Evolutionary conservation across 2,113 vertebrate genomes (phyloP).

Genomic region (Prunella fulvescens): DNA sequence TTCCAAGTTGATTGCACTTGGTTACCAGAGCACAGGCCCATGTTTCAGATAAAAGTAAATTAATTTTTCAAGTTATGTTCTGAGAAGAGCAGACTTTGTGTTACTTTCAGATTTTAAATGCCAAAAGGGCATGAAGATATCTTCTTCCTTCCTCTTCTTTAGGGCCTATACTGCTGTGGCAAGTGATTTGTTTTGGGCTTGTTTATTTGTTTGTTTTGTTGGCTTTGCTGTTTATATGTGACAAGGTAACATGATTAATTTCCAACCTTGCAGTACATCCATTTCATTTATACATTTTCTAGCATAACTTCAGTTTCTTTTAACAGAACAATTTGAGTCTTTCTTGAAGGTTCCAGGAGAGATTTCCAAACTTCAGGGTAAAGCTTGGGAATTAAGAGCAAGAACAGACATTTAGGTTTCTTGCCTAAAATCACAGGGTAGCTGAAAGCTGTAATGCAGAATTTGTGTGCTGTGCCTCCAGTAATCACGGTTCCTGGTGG

Average conservation of each 20-base stretch:
- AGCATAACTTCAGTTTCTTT: background rate
- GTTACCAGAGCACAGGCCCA: background rate
- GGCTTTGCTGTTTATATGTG: background rate
- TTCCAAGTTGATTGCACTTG: background rate
- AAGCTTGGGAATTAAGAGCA: background rate
- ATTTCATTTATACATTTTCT: background rate
- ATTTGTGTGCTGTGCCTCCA: background rate
- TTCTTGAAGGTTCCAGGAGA: background rate
- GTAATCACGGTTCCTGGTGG: background rate
- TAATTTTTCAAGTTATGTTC: background rate
- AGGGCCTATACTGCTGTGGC: accelerated
- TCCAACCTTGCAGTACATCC: background rate
- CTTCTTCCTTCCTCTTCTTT: background rate
- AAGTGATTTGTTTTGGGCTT: background rate
- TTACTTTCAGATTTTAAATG: background rate
- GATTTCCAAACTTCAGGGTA: background rate
- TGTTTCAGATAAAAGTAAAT: background rate
- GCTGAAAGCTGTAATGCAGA: background rate
- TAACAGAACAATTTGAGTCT: background rate
- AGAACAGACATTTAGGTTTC: background rate
- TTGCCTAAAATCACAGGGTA: background rate
- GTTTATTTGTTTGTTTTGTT: background rate
- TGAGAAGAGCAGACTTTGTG: background rate
- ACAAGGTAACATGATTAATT: background rate
- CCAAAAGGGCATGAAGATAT: background rate